phyloP scores from a whole-genome alignment of 2,797 vertebrate genomes.

The Tauraco hartlaubi region DNA sequence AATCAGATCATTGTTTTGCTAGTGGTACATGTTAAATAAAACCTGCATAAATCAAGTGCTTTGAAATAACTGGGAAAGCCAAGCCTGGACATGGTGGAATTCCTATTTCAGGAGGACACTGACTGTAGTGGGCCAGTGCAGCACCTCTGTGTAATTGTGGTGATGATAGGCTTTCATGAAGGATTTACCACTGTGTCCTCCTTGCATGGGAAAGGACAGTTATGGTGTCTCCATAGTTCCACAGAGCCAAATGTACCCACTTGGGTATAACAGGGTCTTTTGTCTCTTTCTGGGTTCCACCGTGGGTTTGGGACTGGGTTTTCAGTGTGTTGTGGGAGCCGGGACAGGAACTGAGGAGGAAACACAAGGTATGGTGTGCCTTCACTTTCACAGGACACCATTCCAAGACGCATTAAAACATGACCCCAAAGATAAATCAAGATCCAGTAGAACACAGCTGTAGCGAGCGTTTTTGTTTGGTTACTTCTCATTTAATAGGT shows the following conservation, averaged over 20 bases:
- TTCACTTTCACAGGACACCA: neutral
- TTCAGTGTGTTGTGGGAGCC: neutral
- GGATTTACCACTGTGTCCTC: neutral
- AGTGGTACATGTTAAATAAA: neutral
- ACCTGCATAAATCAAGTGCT: neutral
- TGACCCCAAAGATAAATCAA: neutral
- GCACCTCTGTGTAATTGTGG: neutral
- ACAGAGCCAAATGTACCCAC: neutral
- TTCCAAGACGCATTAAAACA: neutral
- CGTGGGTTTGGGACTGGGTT: neutral
- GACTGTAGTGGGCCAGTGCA: neutral
- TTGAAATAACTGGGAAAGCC: neutral
- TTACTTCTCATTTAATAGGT: neutral
- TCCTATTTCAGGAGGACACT: neutral
- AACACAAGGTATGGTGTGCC: neutral
- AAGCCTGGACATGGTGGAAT: accelerated
- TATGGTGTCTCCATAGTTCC: neutral
- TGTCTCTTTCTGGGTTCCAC: neutral
- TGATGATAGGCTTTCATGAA: neutral
- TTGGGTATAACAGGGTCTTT: neutral
- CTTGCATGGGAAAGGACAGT: neutral
- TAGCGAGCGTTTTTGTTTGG: neutral
- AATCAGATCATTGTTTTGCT: neutral
- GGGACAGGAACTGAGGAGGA: neutral
- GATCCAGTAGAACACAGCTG: neutral